Conservation (phyloP, 2,113 vertebrate species). For the Mobula birostris region DNA sequence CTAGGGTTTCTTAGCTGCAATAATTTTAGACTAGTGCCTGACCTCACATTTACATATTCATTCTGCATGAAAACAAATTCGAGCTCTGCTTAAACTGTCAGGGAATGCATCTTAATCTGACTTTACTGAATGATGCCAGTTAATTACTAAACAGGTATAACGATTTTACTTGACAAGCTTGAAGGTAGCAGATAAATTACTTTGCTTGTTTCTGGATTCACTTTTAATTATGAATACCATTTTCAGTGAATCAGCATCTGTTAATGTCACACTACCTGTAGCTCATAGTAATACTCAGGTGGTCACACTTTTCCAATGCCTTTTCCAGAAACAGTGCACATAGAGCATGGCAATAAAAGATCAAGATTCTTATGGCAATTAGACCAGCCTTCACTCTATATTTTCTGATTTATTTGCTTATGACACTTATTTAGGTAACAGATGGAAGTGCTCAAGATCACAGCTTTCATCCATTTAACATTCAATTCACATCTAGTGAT, state of each 20-base stretch:
- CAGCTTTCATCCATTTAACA: constrained; percentile 12
- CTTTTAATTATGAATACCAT: constrained; percentile 31
- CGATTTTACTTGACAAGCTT: constrained; percentile 27
- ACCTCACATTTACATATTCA: not conserved
- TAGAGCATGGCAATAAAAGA: not conserved
- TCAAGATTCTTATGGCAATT: not conserved
- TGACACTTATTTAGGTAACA: not conserved
- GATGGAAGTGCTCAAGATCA: not conserved
- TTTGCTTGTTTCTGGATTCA: constrained; percentile 22
- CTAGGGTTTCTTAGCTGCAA: not conserved
- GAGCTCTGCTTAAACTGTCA: not conserved
- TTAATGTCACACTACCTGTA: constrained; percentile 26
- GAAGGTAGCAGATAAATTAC: constrained; percentile 11
- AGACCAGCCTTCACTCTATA: not conserved
- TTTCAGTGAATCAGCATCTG: constrained; percentile 33
- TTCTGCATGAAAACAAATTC: not conserved
- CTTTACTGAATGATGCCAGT: not conserved
- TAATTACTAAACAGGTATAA: constrained; percentile 23
- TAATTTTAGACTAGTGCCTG: not conserved
- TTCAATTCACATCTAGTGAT: not conserved
- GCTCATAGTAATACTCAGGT: constrained; percentile 6
- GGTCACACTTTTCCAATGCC: constrained; percentile 23
- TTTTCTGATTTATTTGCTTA: constrained; percentile 3
- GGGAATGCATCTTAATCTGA: constrained; percentile 9
- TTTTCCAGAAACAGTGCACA: constrained; percentile 24